These are phyloP conservation scores for Aphrophora alni DNA, from an alignment of 2,888 invertebrate genomes.

Conservation along the genomic window DNA sequence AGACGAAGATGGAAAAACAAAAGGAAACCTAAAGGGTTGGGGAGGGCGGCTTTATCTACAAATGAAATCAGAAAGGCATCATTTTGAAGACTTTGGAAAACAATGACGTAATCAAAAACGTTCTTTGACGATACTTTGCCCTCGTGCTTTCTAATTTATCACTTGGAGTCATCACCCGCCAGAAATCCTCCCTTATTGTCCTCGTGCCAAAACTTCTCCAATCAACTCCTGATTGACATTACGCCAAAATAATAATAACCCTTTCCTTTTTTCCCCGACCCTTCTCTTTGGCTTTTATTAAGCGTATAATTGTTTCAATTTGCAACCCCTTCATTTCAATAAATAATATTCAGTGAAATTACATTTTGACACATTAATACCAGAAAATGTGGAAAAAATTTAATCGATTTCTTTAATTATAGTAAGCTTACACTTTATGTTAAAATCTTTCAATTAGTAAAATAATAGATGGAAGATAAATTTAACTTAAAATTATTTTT, in stretches of 20 bases:
- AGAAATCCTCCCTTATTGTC: slow-evolving; percentile 12
- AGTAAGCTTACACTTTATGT: too few species aligned
- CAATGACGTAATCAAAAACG: slow-evolving; percentile 36
- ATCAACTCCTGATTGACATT: slow-evolving; percentile 26
- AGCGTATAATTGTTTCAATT: neutral
- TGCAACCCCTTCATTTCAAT: neutral
- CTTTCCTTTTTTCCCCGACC: neutral
- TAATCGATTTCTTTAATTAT: too few species aligned
- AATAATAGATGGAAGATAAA: too few species aligned
- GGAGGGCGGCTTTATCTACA: slow-evolving; percentile 40
- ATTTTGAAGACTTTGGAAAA: slow-evolving; percentile 43
- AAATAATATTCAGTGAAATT: neutral
- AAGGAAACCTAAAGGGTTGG: slow-evolving; percentile 43
- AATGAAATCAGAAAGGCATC: slow-evolving; percentile 43
- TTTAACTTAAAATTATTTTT: too few species aligned
- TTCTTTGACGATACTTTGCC: slow-evolving; percentile 36
- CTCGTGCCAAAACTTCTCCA: neutral
- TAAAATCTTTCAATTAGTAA: too few species aligned
- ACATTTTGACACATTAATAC: too few species aligned
- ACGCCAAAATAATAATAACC: slow-evolving; percentile 31
- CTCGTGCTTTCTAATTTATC: slow-evolving; percentile 39
- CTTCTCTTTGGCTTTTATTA: neutral
- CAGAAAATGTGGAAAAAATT: too few species aligned
- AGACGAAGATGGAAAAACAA: slow-evolving; percentile 45
- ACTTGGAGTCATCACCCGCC: slow-evolving; percentile 38